phyloP scores from a whole-genome alignment of 2,888 invertebrate species.

The Acanthosepion lycidas region DNA sequence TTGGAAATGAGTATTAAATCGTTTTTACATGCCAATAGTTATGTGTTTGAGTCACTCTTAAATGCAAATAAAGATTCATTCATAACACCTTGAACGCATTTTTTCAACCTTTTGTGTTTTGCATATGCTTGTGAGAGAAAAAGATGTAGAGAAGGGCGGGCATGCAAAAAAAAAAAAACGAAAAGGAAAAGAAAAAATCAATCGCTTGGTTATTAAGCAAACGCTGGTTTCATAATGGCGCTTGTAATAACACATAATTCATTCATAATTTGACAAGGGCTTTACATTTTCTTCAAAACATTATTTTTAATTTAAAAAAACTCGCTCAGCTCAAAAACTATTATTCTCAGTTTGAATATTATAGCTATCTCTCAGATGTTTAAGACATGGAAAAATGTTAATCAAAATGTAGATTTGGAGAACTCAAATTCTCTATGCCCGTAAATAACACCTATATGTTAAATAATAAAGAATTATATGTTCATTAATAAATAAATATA shows the following conservation, averaged over 20 bases:
- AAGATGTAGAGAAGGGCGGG: not conserved
- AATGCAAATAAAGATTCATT: not conserved
- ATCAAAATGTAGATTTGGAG: no score
- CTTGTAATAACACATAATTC: not conserved
- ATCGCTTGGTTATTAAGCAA: not conserved
- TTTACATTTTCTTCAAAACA: not conserved
- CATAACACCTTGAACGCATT: not conserved
- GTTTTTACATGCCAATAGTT: not conserved
- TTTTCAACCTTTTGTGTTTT: not conserved
- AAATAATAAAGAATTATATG: no score
- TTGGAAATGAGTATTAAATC: not conserved
- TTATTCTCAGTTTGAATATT: not conserved
- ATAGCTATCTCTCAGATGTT: not conserved
- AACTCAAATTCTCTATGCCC: no score
- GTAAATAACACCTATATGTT: no score
- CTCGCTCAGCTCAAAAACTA: not conserved
- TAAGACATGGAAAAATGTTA: not conserved
- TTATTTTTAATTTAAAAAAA: not conserved
- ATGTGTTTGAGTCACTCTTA: not conserved
- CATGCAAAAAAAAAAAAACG: not conserved
- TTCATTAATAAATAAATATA: no score
- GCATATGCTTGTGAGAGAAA: not conserved
- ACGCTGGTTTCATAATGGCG: not conserved
- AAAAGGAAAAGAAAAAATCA: not conserved
- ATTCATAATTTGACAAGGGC: not conserved